Percentiles rank a stretch among this genome's conserved stretches.
Evolutionary conservation across 2,888 invertebrate species (phyloP).

Genomic region (Gortyna flavago): DNA sequence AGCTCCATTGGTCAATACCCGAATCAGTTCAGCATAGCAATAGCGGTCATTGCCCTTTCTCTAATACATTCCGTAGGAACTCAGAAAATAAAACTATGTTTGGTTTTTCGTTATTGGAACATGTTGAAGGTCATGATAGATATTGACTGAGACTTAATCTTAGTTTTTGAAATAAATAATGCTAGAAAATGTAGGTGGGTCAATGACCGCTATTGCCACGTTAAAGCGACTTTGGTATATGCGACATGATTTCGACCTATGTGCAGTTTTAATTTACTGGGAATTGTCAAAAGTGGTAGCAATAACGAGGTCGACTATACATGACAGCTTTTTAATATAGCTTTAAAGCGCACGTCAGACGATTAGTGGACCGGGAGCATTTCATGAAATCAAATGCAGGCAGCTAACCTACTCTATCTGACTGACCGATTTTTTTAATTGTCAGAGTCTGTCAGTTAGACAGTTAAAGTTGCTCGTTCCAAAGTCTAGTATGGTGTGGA

Average conservation of each 20-base stretch:
- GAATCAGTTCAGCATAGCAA: neutral
- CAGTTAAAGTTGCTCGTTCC: neutral
- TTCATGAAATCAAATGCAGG: neutral
- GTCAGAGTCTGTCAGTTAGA: neutral
- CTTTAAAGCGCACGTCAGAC: constrained; percentile 22
- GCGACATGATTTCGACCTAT: neutral
- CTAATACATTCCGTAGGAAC: neutral
- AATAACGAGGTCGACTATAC: constrained; percentile 2
- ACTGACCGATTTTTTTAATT: neutral
- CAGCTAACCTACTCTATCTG: neutral
- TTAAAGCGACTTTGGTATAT: neutral
- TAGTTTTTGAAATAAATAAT: neutral
- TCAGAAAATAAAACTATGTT: neutral
- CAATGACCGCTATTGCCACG: neutral
- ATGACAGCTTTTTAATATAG: neutral
- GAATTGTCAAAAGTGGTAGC: neutral
- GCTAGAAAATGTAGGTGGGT: neutral
- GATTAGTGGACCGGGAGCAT: neutral
- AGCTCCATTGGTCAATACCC: neutral
- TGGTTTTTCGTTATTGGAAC: neutral
- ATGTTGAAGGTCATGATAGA: neutral
- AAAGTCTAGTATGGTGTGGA: neutral
- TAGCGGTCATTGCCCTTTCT: neutral
- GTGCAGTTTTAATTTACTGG: neutral
- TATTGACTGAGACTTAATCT: neutral